A percentile compares a stretch with the other conserved stretches of the same genome.
Evolutionary conservation across 2,797 vertebrate species (phyloP).

Genomic region (Trematomus bernacchii): DNA sequence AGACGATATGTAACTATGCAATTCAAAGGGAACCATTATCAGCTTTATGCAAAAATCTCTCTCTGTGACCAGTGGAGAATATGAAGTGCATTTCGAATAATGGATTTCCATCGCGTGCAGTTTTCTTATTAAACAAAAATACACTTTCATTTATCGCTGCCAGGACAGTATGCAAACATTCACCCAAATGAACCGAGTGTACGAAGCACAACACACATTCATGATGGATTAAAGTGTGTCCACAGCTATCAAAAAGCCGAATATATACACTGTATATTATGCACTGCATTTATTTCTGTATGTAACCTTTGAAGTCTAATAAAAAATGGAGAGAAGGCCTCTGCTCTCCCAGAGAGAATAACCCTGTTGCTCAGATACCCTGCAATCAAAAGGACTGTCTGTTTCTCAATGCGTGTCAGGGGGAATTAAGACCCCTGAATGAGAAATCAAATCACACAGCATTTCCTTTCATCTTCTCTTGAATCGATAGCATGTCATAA

Average conservation of each 20-base stretch:
- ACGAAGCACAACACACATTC: slow-evolving; percentile 25
- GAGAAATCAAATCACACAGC: slow-evolving; percentile 77
- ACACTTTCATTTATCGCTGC: slow-evolving; percentile 43
- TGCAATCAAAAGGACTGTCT: slow-evolving; percentile 73
- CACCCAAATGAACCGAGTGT: slow-evolving; percentile 13
- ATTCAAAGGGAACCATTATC: slow-evolving; percentile 52
- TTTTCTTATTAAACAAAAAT: slow-evolving; percentile 24
- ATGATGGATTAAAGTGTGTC: slow-evolving; percentile 57
- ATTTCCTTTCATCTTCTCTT: slow-evolving; percentile 78
- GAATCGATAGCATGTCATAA: slow-evolving; percentile 76
- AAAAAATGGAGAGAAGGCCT: slow-evolving; percentile 69
- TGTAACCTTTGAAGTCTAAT: slow-evolving; percentile 78
- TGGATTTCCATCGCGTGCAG: slow-evolving; percentile 52
- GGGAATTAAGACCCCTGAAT: slow-evolving; percentile 73
- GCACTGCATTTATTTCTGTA: slow-evolving; percentile 59
- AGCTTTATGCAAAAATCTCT: slow-evolving; percentile 62
- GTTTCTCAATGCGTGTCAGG: slow-evolving; percentile 68
- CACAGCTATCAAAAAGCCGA: slow-evolving; percentile 45
- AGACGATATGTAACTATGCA: slow-evolving; percentile 38
- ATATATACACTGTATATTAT: slow-evolving; percentile 60
- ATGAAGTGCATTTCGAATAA: slow-evolving; percentile 52
- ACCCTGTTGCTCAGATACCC: slow-evolving; percentile 74
- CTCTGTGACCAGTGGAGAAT: slow-evolving; percentile 43
- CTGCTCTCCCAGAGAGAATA: slow-evolving; percentile 74
- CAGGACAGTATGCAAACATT: slow-evolving; percentile 33